Evolutionary conservation across 2,888 invertebrate genomes (phyloP), one percentile per base, ranked within the genome.

Genomic region (Amblyjoppa proteus): DNA sequence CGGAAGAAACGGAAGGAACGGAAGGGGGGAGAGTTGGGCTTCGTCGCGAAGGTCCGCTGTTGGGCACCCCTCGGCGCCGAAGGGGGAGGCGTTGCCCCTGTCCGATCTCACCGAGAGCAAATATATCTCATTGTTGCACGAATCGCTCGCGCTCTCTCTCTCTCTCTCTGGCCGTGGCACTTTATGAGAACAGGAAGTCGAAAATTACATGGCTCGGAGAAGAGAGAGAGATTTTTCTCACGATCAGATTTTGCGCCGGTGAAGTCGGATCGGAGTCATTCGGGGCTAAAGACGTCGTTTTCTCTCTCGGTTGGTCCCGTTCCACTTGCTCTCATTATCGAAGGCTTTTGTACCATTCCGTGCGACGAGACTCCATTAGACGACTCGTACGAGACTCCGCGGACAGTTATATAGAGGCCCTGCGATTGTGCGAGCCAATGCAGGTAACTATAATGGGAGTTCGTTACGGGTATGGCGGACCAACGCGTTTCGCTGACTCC

Each of bases 181-280:
- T 84, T 89, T 91, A 88, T 92, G 92, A 91, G 92, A 93, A 93
- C 94, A 49, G 94, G 94, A 94, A 94, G 94, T 93, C 64, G 90
- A 91, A 94, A 94, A 94, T 94, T 94, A 93, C 88, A 91, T 90
- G 88, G 80, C 85, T 84, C 75, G 81, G 86, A 78, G 64, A 64
- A 11, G 34, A 34, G 84, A 82, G 87, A 91, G 77, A 85, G 82
- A 84, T 81, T 90, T 92, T 93, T 93, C 93, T 93, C 93, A 93
- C 93, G 93, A 92, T 92, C 90, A 83, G 87, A 86, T 84, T 68
- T 83, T 49, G 13, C 41, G 41, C 69, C 28, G 16, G 73, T 38
- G 45, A 6, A 28, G 61, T 74, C 80, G 51, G 76, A 53, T 77
- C 76, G 61, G 20, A 66, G 80, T 76, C 81, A 77, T 81, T 81